Percentiles rank a stretch among this genome's conserved stretches.
Evolutionary conservation across 2,113 vertebrate species (phyloP).

Genomic region (Tonatia bakeri): DNA sequence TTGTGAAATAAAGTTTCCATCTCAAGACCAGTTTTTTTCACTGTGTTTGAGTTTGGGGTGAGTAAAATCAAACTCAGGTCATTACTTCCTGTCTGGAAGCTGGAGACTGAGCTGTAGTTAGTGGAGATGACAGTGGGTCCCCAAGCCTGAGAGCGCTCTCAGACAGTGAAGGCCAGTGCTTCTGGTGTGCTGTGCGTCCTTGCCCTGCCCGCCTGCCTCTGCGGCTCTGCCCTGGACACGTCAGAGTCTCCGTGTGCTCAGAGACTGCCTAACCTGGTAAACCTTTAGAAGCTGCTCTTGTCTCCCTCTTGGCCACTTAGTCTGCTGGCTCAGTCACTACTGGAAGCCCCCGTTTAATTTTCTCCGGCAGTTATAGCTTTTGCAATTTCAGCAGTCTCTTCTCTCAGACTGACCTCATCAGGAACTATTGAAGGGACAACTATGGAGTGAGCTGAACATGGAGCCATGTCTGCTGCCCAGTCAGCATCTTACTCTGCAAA

Average conservation of each 20-base stretch:
- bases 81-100: not conserved
- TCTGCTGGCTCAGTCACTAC: slow-evolving; percentile 41
- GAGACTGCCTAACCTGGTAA: not conserved
- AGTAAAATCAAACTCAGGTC: not conserved
- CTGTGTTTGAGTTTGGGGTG: not conserved
- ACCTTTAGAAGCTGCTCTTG: not conserved
- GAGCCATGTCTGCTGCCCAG: slow-evolving; percentile 35
- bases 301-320: slow-evolving; percentile 36
- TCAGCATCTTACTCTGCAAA: slow-evolving; percentile 45
- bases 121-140: not conserved
- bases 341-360: slow-evolving; percentile 58
- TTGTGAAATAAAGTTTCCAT: not conserved
- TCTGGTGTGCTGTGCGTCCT: not conserved
- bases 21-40: not conserved
- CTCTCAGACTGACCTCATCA: slow-evolving; percentile 37
- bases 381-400: slow-evolving; percentile 53
- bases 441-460: slow-evolving; percentile 13
- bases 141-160: not conserved
- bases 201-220: not conserved
- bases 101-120: not conserved
- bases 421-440: slow-evolving; percentile 35
- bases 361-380: slow-evolving; percentile 47
- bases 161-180: not conserved
- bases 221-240: not conserved
- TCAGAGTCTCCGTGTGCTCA: not conserved